A percentile compares a stretch with the other conserved stretches of the same genome.
Evolutionary conservation across 2,888 invertebrate genomes (phyloP).

Genomic region (Chouioia cunea): DNA sequence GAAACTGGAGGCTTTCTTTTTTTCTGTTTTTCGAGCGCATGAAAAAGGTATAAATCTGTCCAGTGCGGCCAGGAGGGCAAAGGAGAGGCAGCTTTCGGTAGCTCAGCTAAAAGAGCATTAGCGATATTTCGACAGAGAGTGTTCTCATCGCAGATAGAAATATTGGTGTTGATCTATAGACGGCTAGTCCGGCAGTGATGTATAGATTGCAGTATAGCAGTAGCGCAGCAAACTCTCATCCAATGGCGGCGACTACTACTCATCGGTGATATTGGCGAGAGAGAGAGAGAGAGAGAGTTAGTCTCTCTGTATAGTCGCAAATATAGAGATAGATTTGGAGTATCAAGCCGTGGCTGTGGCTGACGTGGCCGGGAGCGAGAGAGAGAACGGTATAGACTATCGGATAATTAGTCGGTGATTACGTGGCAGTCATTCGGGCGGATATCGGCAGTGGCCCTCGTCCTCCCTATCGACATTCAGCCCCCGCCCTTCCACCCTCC

Average conservation of each 20-base stretch:
- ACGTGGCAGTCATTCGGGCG: constrained; percentile 67
- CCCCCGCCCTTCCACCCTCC: constrained; percentile 47
- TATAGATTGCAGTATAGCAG: too few relatives aligned
- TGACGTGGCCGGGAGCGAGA: constrained; percentile 51
- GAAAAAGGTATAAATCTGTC: not conserved
- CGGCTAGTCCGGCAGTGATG: too few relatives aligned
- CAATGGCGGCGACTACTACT: constrained; percentile 16
- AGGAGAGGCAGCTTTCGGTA: too few relatives aligned
- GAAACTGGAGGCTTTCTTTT: not conserved
- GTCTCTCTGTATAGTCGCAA: not conserved
- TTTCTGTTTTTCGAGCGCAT: not conserved
- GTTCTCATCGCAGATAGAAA: too few relatives aligned
- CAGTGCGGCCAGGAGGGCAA: too few relatives aligned
- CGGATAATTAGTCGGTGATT: constrained; percentile 68
- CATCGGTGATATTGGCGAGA: constrained; percentile 38
- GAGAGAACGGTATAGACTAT: constrained; percentile 52
- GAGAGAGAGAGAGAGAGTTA: not conserved
- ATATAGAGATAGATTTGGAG: constrained; percentile 5
- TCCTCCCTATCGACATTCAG: constrained; percentile 58
- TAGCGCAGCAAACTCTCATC: constrained; percentile 6
- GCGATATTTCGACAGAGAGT: constrained; percentile 1
- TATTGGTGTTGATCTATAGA: too few relatives aligned
- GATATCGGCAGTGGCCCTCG: constrained; percentile 58
- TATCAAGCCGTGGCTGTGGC: constrained; percentile 50
- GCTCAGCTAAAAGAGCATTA: not conserved